Evolutionary conservation across 1,140 invertebrate genomes (phyloP).

Genomic region (Drosophila simulans): DNA sequence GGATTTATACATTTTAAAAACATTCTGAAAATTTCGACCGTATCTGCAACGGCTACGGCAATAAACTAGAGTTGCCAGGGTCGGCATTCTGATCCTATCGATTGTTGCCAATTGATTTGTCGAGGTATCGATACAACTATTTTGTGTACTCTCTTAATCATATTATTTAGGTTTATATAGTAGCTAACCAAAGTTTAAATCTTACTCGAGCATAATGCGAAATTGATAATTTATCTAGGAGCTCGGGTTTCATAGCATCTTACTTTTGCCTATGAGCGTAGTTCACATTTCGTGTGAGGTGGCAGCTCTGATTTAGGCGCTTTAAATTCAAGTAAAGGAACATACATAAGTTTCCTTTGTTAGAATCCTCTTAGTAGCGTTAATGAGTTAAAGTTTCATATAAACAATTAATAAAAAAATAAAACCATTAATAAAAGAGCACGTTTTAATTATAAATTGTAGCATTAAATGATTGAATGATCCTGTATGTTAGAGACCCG

Average conservation of each 20-base stretch:
- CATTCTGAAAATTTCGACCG: constrained; percentile 32
- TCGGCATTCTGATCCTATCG: neutral
- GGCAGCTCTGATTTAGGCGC: neutral
- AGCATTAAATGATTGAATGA: constrained; percentile 1
- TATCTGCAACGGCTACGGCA: constrained; percentile 32
- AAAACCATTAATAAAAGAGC: neutral
- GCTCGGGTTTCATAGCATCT: neutral
- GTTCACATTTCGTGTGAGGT: neutral
- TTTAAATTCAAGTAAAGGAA: neutral
- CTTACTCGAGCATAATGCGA: no score
- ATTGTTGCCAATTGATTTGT: neutral
- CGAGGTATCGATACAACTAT: no score
- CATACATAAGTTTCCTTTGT: neutral
- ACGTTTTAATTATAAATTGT: constrained; percentile 8
- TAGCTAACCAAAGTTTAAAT: no score
- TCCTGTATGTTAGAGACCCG: constrained; percentile 1
- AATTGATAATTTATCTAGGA: neutral
- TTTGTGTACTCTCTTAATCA: neutral
- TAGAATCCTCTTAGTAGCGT: no score
- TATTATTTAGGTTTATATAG: neutral
- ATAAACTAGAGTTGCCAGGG: constrained; percentile 11
- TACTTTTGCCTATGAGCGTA: neutral
- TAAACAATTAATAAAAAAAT: no score
- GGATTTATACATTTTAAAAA: constrained; percentile 34
- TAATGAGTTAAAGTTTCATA: neutral